A percentile compares a stretch with the other conserved stretches of the same genome.
Evolutionary conservation across 2,888 invertebrate genomes (phyloP).

Genomic region (Panzeria rudis): DNA sequence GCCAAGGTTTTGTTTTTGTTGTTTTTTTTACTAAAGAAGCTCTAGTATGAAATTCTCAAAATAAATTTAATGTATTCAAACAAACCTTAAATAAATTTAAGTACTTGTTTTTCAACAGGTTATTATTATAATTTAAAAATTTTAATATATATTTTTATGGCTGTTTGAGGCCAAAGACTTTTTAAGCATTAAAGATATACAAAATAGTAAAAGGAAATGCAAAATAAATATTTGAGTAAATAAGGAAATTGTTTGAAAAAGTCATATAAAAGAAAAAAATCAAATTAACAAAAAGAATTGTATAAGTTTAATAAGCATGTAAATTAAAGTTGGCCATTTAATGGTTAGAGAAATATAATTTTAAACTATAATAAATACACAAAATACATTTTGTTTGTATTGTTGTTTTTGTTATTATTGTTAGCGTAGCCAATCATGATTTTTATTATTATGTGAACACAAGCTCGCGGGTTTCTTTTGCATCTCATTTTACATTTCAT

Average conservation of each 20-base stretch:
- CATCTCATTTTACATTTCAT: slow-evolving; percentile 5
- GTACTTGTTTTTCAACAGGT: neutral
- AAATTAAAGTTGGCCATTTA: slow-evolving; percentile 58
- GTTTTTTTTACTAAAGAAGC: neutral
- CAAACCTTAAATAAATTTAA: neutral
- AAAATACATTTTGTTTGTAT: slow-evolving; percentile 22
- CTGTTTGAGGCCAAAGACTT: slow-evolving; percentile 6
- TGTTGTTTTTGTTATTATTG: slow-evolving; percentile 5
- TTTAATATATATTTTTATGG: neutral
- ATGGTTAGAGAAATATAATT: slow-evolving; percentile 43
- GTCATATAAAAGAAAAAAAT: neutral
- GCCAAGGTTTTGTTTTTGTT: neutral
- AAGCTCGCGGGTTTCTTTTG: neutral
- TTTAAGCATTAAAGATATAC: neutral
- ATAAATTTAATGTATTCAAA: neutral
- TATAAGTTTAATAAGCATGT: slow-evolving; percentile 35
- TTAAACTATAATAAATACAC: slow-evolving; percentile 17
- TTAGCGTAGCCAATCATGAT: slow-evolving; percentile 6
- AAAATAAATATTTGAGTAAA: slow-evolving; percentile 21
- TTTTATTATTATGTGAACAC: slow-evolving; percentile 8
- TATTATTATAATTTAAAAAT: neutral
- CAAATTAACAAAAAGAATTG: neutral
- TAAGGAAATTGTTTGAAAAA: slow-evolving; percentile 30
- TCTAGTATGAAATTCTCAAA: neutral
- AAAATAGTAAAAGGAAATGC: slow-evolving; percentile 30